Percentiles rank a stretch among this genome's conserved stretches.
Conservation (phyloP, 1,140 invertebrate genomes). For the Drosophila paulistorum region DNA sequence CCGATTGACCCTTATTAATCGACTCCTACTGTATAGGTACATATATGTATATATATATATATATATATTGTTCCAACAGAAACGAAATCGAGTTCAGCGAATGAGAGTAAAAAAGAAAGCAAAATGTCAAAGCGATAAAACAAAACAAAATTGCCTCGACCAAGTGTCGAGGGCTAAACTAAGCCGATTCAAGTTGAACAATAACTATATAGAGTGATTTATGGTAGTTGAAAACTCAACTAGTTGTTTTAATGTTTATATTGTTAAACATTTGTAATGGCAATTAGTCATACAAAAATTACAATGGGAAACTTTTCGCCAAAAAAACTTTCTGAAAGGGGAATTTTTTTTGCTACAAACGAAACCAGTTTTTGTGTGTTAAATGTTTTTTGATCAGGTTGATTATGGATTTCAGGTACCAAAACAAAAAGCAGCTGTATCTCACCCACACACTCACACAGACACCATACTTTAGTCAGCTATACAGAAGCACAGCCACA, state of each 20-base stretch:
- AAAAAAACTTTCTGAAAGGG: conserved; percentile 25
- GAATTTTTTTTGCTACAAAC: conserved; percentile 36
- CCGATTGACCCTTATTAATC: no score
- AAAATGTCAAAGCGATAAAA: conserved; percentile 49
- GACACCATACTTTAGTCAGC: conserved; percentile 1
- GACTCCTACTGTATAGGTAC: no score
- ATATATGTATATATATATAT: no score
- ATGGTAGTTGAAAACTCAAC: not conserved
- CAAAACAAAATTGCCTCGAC: not conserved
- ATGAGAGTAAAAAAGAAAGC: conserved; percentile 31
- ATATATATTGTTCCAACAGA: not conserved
- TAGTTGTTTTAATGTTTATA: not conserved
- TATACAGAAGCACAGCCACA: conserved; percentile 14
- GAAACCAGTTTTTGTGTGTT: conserved; percentile 12
- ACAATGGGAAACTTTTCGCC: conserved; percentile 11
- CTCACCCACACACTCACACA: conserved; percentile 34
- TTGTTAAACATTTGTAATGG: conserved; percentile 37
- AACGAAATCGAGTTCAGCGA: not conserved
- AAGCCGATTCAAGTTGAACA: conserved; percentile 7
- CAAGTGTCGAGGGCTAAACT: not conserved
- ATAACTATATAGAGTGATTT: not conserved
- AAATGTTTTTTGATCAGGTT: conserved; percentile 32
- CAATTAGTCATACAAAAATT: conserved; percentile 55
- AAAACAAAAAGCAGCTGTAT: conserved; percentile 77
- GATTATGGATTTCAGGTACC: conserved; percentile 67